Percentiles rank a stretch among this genome's conserved stretches.
These are phyloP conservation scores for Uromys caudimaculatus DNA, from an alignment of 2,797 vertebrate species.

Conservation along the genomic window DNA sequence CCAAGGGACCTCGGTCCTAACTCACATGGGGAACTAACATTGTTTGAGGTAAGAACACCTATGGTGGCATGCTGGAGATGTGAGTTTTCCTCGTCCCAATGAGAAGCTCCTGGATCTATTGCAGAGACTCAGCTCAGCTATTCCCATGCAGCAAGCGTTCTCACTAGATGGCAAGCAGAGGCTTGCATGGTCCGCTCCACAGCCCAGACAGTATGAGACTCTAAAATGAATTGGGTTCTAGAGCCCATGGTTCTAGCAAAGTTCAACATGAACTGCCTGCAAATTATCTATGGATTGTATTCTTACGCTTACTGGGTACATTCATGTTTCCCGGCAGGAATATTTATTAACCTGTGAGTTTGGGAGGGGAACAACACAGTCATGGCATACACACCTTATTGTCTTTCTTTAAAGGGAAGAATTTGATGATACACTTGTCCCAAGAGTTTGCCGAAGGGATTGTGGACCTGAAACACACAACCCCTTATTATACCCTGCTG, in stretches of 20 bases:
- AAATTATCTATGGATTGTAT: background rate
- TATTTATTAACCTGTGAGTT: background rate
- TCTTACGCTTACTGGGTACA: background rate
- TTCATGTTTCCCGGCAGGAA: background rate
- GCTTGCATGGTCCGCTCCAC: background rate
- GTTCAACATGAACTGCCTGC: background rate
- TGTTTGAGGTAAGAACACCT: background rate
- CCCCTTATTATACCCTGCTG: background rate
- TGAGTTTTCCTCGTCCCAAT: background rate
- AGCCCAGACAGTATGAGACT: background rate
- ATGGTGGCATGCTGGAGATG: accelerated
- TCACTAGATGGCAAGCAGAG: background rate
- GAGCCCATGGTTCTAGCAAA: background rate
- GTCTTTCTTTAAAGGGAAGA: conserved; percentile 2
- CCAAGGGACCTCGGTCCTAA: background rate
- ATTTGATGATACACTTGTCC: background rate
- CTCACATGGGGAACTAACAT: background rate
- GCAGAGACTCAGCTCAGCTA: background rate
- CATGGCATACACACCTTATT: accelerated
- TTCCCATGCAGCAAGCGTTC: background rate
- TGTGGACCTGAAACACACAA: background rate
- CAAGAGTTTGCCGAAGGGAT: background rate
- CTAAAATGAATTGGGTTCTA: background rate
- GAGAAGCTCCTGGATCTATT: background rate
- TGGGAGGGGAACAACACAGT: background rate